Evolutionary conservation across 2,113 vertebrate species (phyloP), one percentile per base, ranked within the genome.

Genomic region (Myrmophylax atrothorax): DNA sequence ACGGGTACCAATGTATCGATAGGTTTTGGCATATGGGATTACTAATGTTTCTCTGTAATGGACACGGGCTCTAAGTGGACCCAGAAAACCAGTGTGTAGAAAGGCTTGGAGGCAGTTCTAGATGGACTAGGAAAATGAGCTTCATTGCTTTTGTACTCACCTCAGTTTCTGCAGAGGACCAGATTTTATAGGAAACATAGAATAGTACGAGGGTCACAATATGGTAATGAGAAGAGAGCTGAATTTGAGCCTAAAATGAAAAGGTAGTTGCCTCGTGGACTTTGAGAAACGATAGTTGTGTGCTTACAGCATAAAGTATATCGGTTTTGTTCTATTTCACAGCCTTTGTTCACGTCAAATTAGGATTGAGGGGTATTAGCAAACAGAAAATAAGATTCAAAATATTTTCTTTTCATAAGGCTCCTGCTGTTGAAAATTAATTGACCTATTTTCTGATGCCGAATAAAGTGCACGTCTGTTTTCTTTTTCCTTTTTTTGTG

Each of bases 1-100:
- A 6, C 2, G 6, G 4, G 25, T 40, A 4, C 18, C 12, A 9
- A 4, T 8, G 1, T 18, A 3, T 7, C 4, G 1, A 40, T n/a
- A n/a, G 14, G 20, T 29, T 76, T 84, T 74, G 0, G 40, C 38
- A 17, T 14, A 42, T 20, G 16, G 18, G 18, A 4, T 67, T 70
- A 13, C 14, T 74, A 37, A 17, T 1, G 40, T 47, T 81, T 19
- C 16, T 53, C 26, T 7, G 3, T 19, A 12, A 14, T 15, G 37
- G 52, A 7, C 20, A 8, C 11, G 18, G n/a, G 16, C 12, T 37
- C 16, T 37, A 19, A 75, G 37, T 10, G 22, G 31, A 69, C 26
- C 23, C 26, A n/a, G 35, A 68, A 74, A 35, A 26, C 7, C 14
- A 1, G 3, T 9, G 23, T 35, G 29, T 38, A 49, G 35, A 59